Base-by-base conservation (phyloP, 2,113 vertebrate genomes). In the Gavialis gangeticus region DNA sequence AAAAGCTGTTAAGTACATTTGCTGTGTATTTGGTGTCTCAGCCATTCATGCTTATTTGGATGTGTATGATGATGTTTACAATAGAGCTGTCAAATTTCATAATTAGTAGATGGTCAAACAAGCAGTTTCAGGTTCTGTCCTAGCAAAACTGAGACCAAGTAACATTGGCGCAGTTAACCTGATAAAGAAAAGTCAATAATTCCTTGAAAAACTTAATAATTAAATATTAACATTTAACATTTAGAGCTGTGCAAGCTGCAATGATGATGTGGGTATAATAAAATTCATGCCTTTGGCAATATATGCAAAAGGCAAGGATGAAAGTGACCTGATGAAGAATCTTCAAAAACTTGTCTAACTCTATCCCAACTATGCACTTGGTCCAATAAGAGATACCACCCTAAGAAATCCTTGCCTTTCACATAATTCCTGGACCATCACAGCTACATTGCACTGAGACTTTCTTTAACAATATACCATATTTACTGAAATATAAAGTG, bases 1-100 rank as follows among this genome's bases (percentile, higher is more conserved):
- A 57, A 82, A 91, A 73, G 37, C 87, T 87, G 75, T 90, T 84
- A 88, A 64, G 84, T 66, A 88, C 84, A 77, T 87, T 64, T 83
- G 89, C 59, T 67, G 22, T 14, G 34, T 16, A 71, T 84, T 87
- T 76, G 79, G 60, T 86, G 22, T 4, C 16, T 64, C 56, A 2
- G 37, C n/a, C 82, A 37, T 80, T 12, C 66, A 18, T 4, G 24
- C 73, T 83, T 58, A 10, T 10, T 12, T 37, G 58, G 85, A 69
- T 24, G 2, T 4, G 64, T 79, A 19, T n/a, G 46, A 64, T 30
- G 67, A 34, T 64, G 37, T 27, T 66, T 34, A 46, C 62, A 64
- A 21, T 56, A 62, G 46, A 30, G 63, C 88, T 58, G n/a, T 81
- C 86, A 69, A 69, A 79, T 85, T 56, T 79, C 63, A 63, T 54